A percentile compares a stretch with the other conserved stretches of the same genome.
Evolutionary conservation across 2,888 invertebrate genomes (phyloP).

Genomic region (Muschampia plurimacula): DNA sequence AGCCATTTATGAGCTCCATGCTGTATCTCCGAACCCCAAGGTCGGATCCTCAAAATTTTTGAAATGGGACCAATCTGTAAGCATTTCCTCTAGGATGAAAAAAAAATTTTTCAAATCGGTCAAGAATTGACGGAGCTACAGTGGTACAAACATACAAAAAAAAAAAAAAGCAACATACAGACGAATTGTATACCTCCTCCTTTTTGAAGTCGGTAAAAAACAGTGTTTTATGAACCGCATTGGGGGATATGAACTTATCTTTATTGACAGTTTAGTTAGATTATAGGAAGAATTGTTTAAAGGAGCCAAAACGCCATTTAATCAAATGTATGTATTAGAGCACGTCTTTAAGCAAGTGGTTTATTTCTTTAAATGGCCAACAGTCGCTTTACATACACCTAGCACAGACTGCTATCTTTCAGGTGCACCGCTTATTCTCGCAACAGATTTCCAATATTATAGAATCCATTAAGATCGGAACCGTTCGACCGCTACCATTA

Average conservation of each 20-base stretch:
- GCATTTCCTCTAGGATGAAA: too few relatives aligned
- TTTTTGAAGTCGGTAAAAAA: too few relatives aligned
- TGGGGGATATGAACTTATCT: not conserved
- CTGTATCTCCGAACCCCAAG: too few relatives aligned
- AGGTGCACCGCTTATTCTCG: not conserved
- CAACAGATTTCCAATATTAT: constrained; percentile 20
- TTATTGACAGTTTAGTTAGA: not conserved
- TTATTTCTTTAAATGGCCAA: constrained; percentile 19
- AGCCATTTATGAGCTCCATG: too few relatives aligned
- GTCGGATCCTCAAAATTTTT: too few relatives aligned
- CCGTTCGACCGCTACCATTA: constrained; percentile 18
- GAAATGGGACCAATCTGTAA: too few relatives aligned
- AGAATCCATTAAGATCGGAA: constrained; percentile 20
- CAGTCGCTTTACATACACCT: not conserved
- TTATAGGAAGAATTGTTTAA: constrained; percentile 1
- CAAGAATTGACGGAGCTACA: too few relatives aligned
- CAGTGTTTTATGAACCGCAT: not conserved
- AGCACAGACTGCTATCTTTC: constrained; percentile 9
- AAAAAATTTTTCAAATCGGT: too few relatives aligned
- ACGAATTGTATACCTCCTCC: too few relatives aligned
- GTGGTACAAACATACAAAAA: too few relatives aligned
- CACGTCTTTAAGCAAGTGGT: constrained; percentile 13
- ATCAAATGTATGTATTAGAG: constrained; percentile 30
- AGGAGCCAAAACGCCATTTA: constrained; percentile 28
- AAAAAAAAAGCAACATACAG: too few relatives aligned